A percentile compares a stretch with the other conserved stretches of the same genome.
Evolutionary conservation across 2,797 vertebrate species (phyloP).

Genomic region (Ataeniobius toweri): DNA sequence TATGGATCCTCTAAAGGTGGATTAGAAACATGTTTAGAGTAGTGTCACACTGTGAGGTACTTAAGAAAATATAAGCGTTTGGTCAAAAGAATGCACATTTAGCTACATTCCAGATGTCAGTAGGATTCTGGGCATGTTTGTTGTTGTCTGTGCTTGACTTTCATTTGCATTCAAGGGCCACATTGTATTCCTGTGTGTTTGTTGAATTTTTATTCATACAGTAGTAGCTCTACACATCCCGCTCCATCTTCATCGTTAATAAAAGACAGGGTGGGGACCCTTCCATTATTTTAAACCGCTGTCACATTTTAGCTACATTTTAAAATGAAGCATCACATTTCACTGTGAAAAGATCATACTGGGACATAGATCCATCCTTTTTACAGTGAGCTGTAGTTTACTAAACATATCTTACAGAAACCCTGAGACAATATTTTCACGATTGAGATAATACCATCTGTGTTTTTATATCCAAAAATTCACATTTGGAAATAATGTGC

Average conservation of each 20-base stretch:
- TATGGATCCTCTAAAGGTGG: conserved; percentile 27
- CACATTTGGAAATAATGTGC: conserved; percentile 28
- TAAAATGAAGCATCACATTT: conserved; percentile 51
- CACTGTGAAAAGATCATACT: conserved; percentile 18
- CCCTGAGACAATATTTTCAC: neutral
- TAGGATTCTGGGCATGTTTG: conserved; percentile 5
- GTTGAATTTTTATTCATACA: conserved; percentile 35
- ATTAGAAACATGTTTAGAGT: conserved; percentile 53
- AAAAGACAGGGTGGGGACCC: conserved; percentile 45
- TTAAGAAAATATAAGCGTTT: conserved; percentile 35
- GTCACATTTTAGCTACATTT: conserved; percentile 59
- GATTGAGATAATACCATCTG: conserved; percentile 21
- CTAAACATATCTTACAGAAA: conserved; percentile 19
- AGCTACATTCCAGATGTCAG: conserved; percentile 52
- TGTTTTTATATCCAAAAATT: conserved; percentile 31
- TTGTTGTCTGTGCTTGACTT: conserved; percentile 6
- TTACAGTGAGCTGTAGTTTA: conserved; percentile 4
- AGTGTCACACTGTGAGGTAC: conserved; percentile 38
- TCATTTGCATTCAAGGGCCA: conserved; percentile 38
- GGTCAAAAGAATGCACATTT: conserved; percentile 26
- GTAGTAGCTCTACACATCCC: conserved; percentile 24
- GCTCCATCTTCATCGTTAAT: conserved; percentile 55
- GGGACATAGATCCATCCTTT: conserved; percentile 22
- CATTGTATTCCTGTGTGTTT: conserved; percentile 18
- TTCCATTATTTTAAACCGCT: conserved; percentile 53